A percentile compares a stretch with the other conserved stretches of the same genome.
Evolutionary conservation across 2,797 vertebrate genomes (phyloP).

Genomic region (Austrolebias charrua): DNA sequence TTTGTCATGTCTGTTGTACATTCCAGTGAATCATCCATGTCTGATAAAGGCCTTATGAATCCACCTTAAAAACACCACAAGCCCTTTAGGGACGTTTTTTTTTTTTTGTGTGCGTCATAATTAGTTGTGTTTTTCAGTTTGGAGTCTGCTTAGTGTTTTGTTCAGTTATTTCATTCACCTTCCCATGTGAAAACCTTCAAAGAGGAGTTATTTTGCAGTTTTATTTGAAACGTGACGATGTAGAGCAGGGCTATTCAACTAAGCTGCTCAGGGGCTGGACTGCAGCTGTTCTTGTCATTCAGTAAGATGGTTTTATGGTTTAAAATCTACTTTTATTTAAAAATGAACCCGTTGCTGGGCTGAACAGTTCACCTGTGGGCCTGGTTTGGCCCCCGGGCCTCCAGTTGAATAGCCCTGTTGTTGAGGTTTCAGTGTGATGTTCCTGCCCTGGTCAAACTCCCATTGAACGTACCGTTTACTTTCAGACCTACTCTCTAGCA

Average conservation of each 20-base stretch:
- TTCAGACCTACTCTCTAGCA: slow-evolving; percentile 13
- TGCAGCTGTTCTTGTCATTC: no score
- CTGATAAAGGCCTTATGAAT: slow-evolving; percentile 71
- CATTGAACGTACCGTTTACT: background rate
- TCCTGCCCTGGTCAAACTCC: slow-evolving; percentile 18
- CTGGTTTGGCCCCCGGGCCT: no score
- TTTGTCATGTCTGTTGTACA: slow-evolving; percentile 64
- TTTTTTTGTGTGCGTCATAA: background rate
- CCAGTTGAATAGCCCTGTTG: background rate
- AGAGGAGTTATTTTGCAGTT: slow-evolving; percentile 7
- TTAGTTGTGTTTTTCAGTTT: background rate
- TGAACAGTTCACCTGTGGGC: no score
- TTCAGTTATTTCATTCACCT: slow-evolving; percentile 41
- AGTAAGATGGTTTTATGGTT: no score
- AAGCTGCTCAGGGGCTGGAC: no score
- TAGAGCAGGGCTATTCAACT: no score
- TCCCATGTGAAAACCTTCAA: background rate
- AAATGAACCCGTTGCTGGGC: no score
- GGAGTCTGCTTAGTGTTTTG: slow-evolving; percentile 2
- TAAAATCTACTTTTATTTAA: no score
- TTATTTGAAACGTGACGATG: slow-evolving; percentile 11
- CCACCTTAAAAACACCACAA: slow-evolving; percentile 46
- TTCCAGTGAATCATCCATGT: slow-evolving; percentile 69
- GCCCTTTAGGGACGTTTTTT: slow-evolving; percentile 10
- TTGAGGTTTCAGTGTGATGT: slow-evolving; percentile 2